Base-by-base conservation (phyloP, 2,888 invertebrate genomes). In the Morpho achilles region DNA sequence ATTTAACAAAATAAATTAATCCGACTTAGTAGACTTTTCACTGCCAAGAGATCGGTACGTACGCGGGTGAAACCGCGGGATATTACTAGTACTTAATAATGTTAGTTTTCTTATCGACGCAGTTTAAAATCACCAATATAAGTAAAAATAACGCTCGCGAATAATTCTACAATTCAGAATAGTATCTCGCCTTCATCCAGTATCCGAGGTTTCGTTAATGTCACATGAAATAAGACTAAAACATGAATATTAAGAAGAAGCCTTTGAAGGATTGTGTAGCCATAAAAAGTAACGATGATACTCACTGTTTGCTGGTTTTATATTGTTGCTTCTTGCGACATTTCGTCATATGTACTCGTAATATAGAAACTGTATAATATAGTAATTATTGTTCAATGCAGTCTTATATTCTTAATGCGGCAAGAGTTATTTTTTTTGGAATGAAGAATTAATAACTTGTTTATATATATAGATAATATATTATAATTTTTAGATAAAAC, bases 211-310 rank as follows among this genome's bases (percentile, higher is more conserved):
- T 73, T 76, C 74, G 77, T 76, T 86, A 84, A 84, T 84, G 85
- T 84, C 82, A 82, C 80, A 74, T 78, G 75, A 85, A 88, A 88
- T 87, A 87, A 87, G 86, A 84, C 79, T 84, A 84, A 86, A 88
- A 87, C 82, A 78, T 77, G 80, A 75, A 82, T 87, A 87, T 86
- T 86, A 87, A 87, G 87, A 86, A 84, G 84, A 84, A 7, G 85
- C 80, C 81, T 88, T 87, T 87, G 84, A 87, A 79, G 82, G 75
- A 78, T 79, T 75, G 72, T 72, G 73, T 69, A 71, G 76, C 82
- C 82, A 70, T 84, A 85, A 85, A 82, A 84, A 82, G 81, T 78
- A 78, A 77, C 74, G 79, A 80, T 77, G 79, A 70, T 72, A 73
- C 84, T 80, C 76, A 71, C 79, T 72, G 66, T 67, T 71, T 74